Conservation (phyloP, 2,113 vertebrate genomes). For the Syngnathus typhle region DNA sequence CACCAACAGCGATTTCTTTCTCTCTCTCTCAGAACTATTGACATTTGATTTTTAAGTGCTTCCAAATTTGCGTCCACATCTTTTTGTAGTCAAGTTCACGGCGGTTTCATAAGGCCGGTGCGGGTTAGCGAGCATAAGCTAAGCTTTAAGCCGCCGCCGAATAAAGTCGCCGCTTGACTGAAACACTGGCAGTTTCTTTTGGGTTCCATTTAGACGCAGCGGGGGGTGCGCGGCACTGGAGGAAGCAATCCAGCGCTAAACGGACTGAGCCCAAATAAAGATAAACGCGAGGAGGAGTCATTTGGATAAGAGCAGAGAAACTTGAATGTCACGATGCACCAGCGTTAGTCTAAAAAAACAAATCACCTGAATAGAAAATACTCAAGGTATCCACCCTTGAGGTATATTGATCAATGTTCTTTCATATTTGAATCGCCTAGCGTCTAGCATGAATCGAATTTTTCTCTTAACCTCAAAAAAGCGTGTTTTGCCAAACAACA, state of each 20-base stretch:
- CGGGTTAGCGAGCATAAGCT: slow-evolving; percentile 14
- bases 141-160: slow-evolving; percentile 39
- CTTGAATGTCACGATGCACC: background rate
- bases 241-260: slow-evolving; percentile 18
- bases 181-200: slow-evolving; percentile 34
- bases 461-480: background rate
- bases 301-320: background rate
- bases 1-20: no score
- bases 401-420: background rate
- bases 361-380: background rate
- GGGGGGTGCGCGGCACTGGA: slow-evolving; percentile 31
- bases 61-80: background rate
- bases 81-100: background rate
- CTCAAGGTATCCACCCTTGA: no score
- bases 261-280: slow-evolving; percentile 34
- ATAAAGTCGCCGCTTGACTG: slow-evolving; percentile 34
- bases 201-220: slow-evolving; percentile 44
- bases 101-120: no score
- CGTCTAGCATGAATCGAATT: background rate
- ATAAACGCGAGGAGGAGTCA: background rate
- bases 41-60: background rate
- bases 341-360: no score
- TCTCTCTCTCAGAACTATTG: no score
- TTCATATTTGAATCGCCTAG: background rate
- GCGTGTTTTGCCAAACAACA: background rate